A percentile compares a stretch with the other conserved stretches of the same genome.
Conservation (phyloP, 2,888 invertebrate genomes). For the Monoplex corrugatus region DNA sequence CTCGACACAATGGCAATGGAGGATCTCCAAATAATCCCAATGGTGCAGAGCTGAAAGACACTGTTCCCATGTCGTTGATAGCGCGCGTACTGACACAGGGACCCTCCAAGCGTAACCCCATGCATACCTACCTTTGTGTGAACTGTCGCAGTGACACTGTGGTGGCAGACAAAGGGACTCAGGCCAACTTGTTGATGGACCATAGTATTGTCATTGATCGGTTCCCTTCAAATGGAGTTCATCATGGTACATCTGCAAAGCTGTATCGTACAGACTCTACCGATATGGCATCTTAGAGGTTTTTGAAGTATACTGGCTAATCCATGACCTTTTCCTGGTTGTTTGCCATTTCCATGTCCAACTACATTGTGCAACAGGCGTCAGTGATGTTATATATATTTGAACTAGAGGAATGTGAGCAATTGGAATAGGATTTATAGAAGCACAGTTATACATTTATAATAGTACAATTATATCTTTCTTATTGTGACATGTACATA, state of each 20-base stretch:
- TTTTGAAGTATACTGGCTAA: too few species aligned
- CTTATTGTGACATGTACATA: too few species aligned
- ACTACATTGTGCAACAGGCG: too few species aligned
- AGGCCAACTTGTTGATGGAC: slow-evolving; percentile 65
- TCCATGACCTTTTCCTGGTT: too few species aligned
- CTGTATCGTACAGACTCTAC: slow-evolving; percentile 45
- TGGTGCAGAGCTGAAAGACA: slow-evolving; percentile 50
- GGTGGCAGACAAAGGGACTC: slow-evolving; percentile 73
- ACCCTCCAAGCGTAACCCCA: slow-evolving; percentile 66
- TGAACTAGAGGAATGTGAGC: too few species aligned
- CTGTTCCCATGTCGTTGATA: slow-evolving; percentile 77
- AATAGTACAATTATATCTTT: too few species aligned
- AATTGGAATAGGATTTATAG: too few species aligned
- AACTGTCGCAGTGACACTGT: slow-evolving; percentile 74
- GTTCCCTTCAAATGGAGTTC: slow-evolving; percentile 18
- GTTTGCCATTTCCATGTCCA: too few species aligned
- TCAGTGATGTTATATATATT: too few species aligned
- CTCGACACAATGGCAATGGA: slow-evolving; percentile 35
- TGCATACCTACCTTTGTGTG: slow-evolving; percentile 74
- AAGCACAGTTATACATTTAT: too few species aligned
- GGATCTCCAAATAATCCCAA: background rate
- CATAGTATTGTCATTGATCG: slow-evolving; percentile 48
- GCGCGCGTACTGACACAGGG: slow-evolving; percentile 77
- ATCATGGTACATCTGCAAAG: slow-evolving; percentile 39
- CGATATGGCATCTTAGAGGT: slow-evolving; percentile 32